Conservation (phyloP, 2,888 invertebrate species). For the Nymphalis urticae region DNA sequence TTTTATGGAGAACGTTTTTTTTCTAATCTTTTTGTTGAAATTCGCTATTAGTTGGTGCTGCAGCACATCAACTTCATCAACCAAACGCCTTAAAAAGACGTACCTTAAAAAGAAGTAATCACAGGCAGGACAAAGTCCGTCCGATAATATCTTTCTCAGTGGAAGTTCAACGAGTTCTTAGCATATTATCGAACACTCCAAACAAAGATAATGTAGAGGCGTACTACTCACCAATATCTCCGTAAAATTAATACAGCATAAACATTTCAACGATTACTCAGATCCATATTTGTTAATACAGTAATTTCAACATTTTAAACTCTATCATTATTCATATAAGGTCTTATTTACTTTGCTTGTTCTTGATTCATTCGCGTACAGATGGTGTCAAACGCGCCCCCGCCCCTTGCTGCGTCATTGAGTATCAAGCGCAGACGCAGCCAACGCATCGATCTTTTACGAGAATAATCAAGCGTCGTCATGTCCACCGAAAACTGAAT, state of each 20-base stretch:
- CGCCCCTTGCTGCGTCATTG: slow-evolving; percentile 52
- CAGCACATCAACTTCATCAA: no score
- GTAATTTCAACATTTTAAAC: slow-evolving; percentile 17
- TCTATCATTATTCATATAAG: slow-evolving; percentile 1
- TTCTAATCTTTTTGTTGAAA: no score
- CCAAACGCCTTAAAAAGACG: no score
- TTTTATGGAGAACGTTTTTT: no score
- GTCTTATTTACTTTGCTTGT: slow-evolving; percentile 18
- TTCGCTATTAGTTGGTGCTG: no score
- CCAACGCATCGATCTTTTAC: slow-evolving; percentile 1
- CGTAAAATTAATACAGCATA: slow-evolving; percentile 25
- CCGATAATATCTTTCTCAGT: no score
- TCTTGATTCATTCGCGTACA: slow-evolving; percentile 47
- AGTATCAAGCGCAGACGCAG: slow-evolving; percentile 30
- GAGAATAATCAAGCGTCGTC: slow-evolving; percentile 11
- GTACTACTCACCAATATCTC: slow-evolving; percentile 17
- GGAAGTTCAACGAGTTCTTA: no score
- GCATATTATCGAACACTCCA: slow-evolving; percentile 13
- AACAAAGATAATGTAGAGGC: slow-evolving; percentile 16
- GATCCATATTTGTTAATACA: slow-evolving; percentile 40
- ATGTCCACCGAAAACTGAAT: slow-evolving; percentile 18
- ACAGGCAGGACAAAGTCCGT: no score
- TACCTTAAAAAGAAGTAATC: no score
- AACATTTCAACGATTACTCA: slow-evolving; percentile 44
- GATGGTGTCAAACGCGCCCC: slow-evolving; percentile 51